Percentiles rank a stretch among this genome's conserved stretches.
phyloP scores from a whole-genome alignment of 2,888 invertebrate genomes.

The Beris morrisii region DNA sequence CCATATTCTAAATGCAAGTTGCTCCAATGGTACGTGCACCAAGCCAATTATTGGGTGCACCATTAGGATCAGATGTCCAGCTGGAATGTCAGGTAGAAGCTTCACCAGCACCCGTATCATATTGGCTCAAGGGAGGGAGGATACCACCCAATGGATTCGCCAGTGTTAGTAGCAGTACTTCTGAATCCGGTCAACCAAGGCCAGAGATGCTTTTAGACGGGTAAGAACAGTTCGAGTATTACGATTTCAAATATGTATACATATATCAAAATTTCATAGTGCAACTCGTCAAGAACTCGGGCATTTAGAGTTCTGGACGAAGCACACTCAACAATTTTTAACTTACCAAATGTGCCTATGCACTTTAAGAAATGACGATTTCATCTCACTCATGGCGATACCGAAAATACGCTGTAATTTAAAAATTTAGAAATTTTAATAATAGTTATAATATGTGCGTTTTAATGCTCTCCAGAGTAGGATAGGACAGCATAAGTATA shows the following conservation, averaged over 20 bases:
- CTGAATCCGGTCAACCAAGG: constrained; percentile 53
- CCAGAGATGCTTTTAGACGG: constrained; percentile 80
- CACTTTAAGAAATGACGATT: too few relatives aligned
- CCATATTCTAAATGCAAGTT: constrained; percentile 61
- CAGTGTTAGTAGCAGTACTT: constrained; percentile 41
- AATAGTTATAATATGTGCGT: too few relatives aligned
- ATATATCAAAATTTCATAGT: neutral
- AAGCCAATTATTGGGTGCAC: constrained; percentile 85
- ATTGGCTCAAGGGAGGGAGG: constrained; percentile 56
- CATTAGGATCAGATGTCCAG: constrained; percentile 81
- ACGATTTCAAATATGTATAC: neutral
- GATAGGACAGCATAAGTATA: too few relatives aligned
- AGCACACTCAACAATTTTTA: too few relatives aligned
- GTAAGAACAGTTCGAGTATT: constrained; percentile 58
- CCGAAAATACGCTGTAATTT: too few relatives aligned
- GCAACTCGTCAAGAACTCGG: neutral
- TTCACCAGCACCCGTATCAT: constrained; percentile 64
- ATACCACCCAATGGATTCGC: constrained; percentile 51
- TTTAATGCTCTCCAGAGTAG: too few relatives aligned
- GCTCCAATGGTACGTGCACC: constrained; percentile 86
- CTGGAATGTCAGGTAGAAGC: constrained; percentile 88
- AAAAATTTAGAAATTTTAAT: too few relatives aligned
- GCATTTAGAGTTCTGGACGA: too few relatives aligned
- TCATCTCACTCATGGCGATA: too few relatives aligned
- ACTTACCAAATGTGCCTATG: too few relatives aligned